These are phyloP conservation scores for Diaphora mendica DNA, from an alignment of 2,888 invertebrate species.

Conservation along the genomic window DNA sequence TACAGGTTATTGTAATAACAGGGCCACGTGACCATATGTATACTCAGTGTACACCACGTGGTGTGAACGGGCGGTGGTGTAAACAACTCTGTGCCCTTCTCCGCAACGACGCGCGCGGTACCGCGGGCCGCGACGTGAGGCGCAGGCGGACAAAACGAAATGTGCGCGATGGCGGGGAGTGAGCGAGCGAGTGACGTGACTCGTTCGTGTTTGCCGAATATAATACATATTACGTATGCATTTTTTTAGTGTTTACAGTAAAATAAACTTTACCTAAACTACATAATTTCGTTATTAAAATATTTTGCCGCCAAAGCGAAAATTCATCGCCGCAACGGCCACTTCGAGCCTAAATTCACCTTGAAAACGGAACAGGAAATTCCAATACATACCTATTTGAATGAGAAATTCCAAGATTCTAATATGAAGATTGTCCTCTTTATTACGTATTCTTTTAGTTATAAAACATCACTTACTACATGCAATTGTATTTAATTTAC, in stretches of 20 bases:
- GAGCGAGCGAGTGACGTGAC: constrained; percentile 26
- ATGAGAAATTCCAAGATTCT: neutral
- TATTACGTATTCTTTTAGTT: neutral
- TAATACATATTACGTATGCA: neutral
- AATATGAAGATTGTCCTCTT: neutral
- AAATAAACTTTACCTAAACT: neutral
- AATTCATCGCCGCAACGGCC: neutral
- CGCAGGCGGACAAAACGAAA: constrained; percentile 29
- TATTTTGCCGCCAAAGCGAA: neutral
- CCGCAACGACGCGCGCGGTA: constrained; percentile 42
- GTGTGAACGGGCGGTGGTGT: constrained; percentile 68
- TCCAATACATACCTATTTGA: neutral
- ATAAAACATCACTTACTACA: too few species aligned
- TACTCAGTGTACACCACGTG: constrained; percentile 77
- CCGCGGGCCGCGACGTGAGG: constrained; percentile 45
- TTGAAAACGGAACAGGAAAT: neutral
- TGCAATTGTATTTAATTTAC: too few species aligned
- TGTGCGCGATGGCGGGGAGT: constrained; percentile 43
- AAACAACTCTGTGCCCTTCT: constrained; percentile 75
- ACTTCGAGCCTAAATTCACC: neutral
- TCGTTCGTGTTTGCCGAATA: neutral
- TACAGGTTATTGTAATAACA: constrained; percentile 66
- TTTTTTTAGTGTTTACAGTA: neutral
- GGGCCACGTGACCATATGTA: constrained; percentile 77
- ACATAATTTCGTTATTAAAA: neutral